Base-by-base conservation (phyloP, 2,113 vertebrate genomes). In the Parotia lawesii region DNA sequence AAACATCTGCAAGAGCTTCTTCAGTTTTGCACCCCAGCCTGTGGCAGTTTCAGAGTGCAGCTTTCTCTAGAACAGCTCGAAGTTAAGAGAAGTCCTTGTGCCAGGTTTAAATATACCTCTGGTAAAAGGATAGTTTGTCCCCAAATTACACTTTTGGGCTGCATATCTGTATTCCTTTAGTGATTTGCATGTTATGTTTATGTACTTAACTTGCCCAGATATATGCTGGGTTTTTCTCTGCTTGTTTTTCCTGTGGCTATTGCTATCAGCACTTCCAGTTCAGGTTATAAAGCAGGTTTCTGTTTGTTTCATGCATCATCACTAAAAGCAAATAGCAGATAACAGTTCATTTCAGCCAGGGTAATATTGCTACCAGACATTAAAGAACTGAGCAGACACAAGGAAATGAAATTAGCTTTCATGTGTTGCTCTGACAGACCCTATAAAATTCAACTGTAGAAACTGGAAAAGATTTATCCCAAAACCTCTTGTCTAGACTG, bases 111-210 rank as follows among this genome's bases (percentile, higher is more conserved):
- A 87, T 44, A 86, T 15, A 67, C 40, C 12, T 15, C 62, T 72
- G 28, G 81, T 54, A 47, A 96, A 95, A 93, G 66, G 51, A 91
- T 5, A 90, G 60, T 71, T 72, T 96, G 62, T 95, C 78, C 93
- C 54, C 19, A 95, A 78, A 69, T 93, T 75, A 88, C 78, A 81
- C 48, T 86, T 94, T 20, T 47, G 79, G 89, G 85, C 51, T 81
- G 57, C 60, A 33, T 90, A 80, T 83, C 76, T 93, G 67, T 95
- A 48, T 62, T 85, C 60, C 66, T 94, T 89, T 27, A 79, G n/a
- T 58, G 84, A 95, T 87, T 70, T 96, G 72, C 66, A 80, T 80
- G 71, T 79, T 71, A 67, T 65, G 19, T 81, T 78, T 89, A 84
- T 54, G 71, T 60, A 74, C 38, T 75, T 89, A 64, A 89, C 51